Evolutionary conservation across 2,888 invertebrate genomes (phyloP), one percentile per base, ranked within the genome.

Genomic region (Oscheius myriophilus): DNA sequence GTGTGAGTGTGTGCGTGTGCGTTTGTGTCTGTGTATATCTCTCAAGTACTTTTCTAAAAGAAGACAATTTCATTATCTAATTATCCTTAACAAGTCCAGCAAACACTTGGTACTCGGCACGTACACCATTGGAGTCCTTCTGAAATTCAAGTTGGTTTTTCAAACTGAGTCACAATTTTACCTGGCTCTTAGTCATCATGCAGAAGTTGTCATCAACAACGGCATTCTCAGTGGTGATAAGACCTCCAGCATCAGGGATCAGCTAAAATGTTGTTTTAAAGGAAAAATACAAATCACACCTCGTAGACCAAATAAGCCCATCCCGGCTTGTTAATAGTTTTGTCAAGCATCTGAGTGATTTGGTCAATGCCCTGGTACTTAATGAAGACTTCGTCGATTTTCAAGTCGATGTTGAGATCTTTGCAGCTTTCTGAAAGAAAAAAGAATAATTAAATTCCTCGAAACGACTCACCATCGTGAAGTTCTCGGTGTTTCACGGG

Each of bases 101-200:
- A 23, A 58, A 58, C 16, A 58, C 58, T 45, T 58, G 58, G 43
- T 58, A 58, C 43, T 42, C 42, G 11, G 16, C 58, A 16, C 18
- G 58, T 16, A 21, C 61, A 23, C 25, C 42, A 57, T 33, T 33
- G 33, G 33, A 3, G 9, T 33, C n/a, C 95, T 67, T 97, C 96
- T 33, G 92, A 94, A 4, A 97, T 98, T 86, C 98, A 98, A 89
- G 98, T 98, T 87, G 98, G 3, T 46, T 46, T 46, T 11, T 46
- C 3, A 46, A 4, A 18, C 2, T 4, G 11, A 6, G 21, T 21
- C n/a, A 2, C 6, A 21, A 16, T 9, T 18, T 9, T 54, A 64
- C 64, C 65, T 71, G 69, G 33, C 52, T n/a, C 42, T 65, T 49
- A 21, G 62, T 62, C 67, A 73, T 75, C 26, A 58, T 42, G 61